phyloP scores from a whole-genome alignment of 64 coral and sea anemone genomes.

The Pocillopora damicornis region DNA sequence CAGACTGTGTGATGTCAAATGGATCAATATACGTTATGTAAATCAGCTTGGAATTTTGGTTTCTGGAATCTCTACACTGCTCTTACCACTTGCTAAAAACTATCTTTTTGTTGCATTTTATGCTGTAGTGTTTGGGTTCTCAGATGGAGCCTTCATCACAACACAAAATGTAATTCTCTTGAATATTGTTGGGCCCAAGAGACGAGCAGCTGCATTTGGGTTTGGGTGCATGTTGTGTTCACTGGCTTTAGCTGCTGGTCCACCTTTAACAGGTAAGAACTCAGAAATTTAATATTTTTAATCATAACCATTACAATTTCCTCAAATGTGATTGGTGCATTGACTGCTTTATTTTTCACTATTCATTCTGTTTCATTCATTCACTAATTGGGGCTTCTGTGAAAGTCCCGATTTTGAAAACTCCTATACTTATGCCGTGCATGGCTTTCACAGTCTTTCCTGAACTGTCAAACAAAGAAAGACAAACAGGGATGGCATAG shows the following conservation, averaged over 20 bases:
- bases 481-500: no score
- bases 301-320: no score
- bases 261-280: not conserved
- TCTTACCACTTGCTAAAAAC: not conserved
- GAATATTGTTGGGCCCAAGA: slow-evolving; percentile 5
- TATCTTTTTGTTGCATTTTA: slow-evolving; percentile 6
- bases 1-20: slow-evolving; percentile 5
- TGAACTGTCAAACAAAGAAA: no score
- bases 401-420: not conserved
- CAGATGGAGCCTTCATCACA: slow-evolving; percentile 4
- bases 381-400: not conserved
- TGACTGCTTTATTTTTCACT: no score
- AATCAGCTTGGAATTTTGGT: slow-evolving; percentile 1
- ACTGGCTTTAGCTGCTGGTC: not conserved
- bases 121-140: slow-evolving; percentile 6
- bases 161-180: slow-evolving; percentile 19
- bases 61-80: not conserved
- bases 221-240: slow-evolving; percentile 13
- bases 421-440: no score
- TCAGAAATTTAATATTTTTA: not conserved
- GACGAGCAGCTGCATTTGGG: slow-evolving; percentile 12
- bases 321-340: no score
- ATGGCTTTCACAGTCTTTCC: no score
- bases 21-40: slow-evolving; percentile 2
- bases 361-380: no score